Percentiles rank a stretch among this genome's conserved stretches.
Conservation (phyloP, 1,140 invertebrate species). For the Drosophila athabasca region DNA sequence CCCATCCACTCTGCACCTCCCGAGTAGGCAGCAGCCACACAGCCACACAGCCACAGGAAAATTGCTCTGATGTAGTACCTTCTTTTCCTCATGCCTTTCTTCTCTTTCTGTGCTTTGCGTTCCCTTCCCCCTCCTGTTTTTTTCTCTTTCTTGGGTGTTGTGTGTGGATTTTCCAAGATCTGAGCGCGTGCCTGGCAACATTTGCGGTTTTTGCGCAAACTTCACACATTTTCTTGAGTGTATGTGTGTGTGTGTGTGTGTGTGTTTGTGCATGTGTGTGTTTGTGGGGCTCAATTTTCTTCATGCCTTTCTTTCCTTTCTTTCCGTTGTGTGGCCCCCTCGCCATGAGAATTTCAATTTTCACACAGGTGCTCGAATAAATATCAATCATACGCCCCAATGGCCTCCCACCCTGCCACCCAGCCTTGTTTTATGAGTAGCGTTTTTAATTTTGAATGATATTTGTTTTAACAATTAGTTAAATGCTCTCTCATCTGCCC, state of each 20-base stretch:
- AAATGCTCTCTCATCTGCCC: constrained; percentile 17
- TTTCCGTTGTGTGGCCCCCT: constrained; percentile 30
- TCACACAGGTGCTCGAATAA: constrained; percentile 76
- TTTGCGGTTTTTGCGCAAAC: constrained; percentile 79
- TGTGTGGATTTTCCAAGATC: constrained; percentile 61
- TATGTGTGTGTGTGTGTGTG: no score
- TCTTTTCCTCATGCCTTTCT: constrained; percentile 14
- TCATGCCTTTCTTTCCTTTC: constrained; percentile 40
- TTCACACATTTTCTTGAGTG: constrained; percentile 71
- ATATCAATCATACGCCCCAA: constrained; percentile 79
- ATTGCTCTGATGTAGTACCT: constrained; percentile 47
- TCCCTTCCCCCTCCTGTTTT: constrained; percentile 7
- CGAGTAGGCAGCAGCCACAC: constrained; percentile 50
- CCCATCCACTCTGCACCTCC: background rate
- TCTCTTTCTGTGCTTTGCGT: constrained; percentile 5
- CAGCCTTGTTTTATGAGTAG: constrained; percentile 30
- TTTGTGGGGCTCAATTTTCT: background rate
- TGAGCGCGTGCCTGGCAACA: constrained; percentile 76
- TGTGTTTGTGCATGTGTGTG: no score
- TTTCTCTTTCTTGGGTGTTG: constrained; percentile 7
- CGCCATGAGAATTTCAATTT: constrained; percentile 74
- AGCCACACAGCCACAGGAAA: constrained; percentile 15
- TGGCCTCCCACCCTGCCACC: constrained; percentile 28
- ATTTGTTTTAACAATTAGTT: constrained; percentile 64
- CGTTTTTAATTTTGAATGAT: constrained; percentile 53